These are phyloP conservation scores for Neolamprologus ventralis DNA, from an alignment of 2,113 vertebrate species.

Conservation along the genomic window DNA sequence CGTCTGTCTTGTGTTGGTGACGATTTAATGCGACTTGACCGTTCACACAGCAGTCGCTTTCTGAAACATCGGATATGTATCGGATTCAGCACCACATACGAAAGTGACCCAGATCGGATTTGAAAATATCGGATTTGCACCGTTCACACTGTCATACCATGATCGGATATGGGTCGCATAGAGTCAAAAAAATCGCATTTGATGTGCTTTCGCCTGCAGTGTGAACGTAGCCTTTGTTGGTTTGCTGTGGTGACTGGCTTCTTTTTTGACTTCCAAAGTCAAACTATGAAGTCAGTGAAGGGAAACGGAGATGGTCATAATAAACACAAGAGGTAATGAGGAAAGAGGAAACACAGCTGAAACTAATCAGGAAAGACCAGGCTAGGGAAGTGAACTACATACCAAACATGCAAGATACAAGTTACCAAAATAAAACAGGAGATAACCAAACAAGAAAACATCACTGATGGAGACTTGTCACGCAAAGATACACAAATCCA, in stretches of 20 bases:
- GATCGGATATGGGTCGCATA: too few relatives aligned
- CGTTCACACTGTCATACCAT: accelerated
- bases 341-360: not conserved
- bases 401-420: not conserved
- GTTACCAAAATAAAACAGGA: not conserved
- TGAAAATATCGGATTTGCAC: accelerated
- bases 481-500: not conserved
- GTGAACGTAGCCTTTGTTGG: too few relatives aligned
- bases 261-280: not conserved
- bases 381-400: not conserved
- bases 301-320: not conserved
- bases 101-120: too few relatives aligned
- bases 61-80: accelerated
- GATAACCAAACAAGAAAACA: not conserved
- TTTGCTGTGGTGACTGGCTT: not conserved
- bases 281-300: not conserved
- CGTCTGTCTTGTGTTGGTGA: accelerated
- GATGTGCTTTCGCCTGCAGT: too few relatives aligned
- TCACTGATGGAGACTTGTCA: not conserved
- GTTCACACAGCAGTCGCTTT: accelerated
- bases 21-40: too few relatives aligned
- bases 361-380: not conserved
- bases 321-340: not conserved
- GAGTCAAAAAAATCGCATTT: too few relatives aligned
- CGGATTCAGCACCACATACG: too few relatives aligned